These are phyloP conservation scores for Pseudopodoces humilis DNA, from an alignment of 2,113 vertebrate genomes.

Conservation along the genomic window DNA sequence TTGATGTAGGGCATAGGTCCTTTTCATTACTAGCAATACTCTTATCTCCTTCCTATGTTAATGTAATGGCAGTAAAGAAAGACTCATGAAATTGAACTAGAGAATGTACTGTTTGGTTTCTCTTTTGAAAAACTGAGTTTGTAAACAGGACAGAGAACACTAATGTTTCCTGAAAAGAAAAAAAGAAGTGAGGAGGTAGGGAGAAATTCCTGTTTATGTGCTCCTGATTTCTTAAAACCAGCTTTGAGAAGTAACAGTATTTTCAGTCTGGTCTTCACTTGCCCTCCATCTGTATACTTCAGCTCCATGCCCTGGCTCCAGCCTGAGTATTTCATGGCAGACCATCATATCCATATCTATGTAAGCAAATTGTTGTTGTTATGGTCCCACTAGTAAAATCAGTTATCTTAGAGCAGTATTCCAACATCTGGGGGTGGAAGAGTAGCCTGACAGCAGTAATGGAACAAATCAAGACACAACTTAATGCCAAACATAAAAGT, in stretches of 20 bases:
- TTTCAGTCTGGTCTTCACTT: neutral
- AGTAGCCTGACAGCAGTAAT: neutral
- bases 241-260: neutral
- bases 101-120: neutral
- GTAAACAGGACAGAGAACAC: neutral
- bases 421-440: neutral
- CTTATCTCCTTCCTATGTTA: neutral
- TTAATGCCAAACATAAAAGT: conserved; percentile 17
- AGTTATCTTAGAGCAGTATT: neutral
- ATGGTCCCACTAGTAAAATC: neutral
- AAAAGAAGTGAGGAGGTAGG: neutral
- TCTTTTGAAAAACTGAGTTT: neutral
- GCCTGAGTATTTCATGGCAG: neutral
- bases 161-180: neutral
- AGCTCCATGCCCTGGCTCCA: neutral
- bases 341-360: neutral
- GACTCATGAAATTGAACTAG: neutral
- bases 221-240: neutral
- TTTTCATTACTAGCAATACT: neutral
- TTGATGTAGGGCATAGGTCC: neutral
- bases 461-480: neutral
- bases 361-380: neutral
- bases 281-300: neutral
- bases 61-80: neutral
- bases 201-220: neutral